Evolutionary conservation across 1,140 invertebrate species (phyloP).

Genomic region (Acromyrmex charruanus): DNA sequence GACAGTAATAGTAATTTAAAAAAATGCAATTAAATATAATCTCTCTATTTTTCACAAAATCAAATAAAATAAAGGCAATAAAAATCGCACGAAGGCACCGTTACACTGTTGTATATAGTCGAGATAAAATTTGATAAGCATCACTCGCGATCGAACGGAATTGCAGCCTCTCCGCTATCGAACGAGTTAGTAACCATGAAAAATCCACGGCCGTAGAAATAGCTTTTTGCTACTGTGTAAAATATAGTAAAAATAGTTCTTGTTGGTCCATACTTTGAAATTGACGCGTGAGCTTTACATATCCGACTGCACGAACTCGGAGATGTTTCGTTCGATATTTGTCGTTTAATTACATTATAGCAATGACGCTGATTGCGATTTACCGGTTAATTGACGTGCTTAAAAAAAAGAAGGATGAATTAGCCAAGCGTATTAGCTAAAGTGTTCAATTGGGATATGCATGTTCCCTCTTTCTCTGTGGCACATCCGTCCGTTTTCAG

Average conservation of each 20-base stretch:
- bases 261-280: conserved; percentile 13
- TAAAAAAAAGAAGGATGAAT: conserved; percentile 9
- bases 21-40: conserved; percentile 2
- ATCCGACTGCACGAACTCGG: background rate
- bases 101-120: conserved; percentile 11
- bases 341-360: conserved; percentile 35
- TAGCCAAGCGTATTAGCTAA: conserved; percentile 42
- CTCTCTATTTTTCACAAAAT: conserved; percentile 14
- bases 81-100: conserved; percentile 16
- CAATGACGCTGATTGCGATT: conserved; percentile 5
- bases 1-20: conserved; percentile 12
- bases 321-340: background rate
- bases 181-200: conserved; percentile 53
- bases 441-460: conserved; percentile 67
- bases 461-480: conserved; percentile 59
- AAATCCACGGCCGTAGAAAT: conserved; percentile 53
- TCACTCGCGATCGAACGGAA: conserved; percentile 29
- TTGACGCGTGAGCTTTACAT: conserved; percentile 6
- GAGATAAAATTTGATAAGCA: conserved; percentile 60
- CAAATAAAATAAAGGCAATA: conserved; percentile 35
- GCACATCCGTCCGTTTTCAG: conserved; percentile 59
- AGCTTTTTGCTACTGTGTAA: conserved; percentile 41
- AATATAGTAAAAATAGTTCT: conserved; percentile 59
- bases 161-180: conserved; percentile 18
- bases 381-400: background rate